These are phyloP conservation scores for Shinisaurus crocodilurus DNA, from an alignment of 2,113 vertebrate genomes.

Conservation along the genomic window DNA sequence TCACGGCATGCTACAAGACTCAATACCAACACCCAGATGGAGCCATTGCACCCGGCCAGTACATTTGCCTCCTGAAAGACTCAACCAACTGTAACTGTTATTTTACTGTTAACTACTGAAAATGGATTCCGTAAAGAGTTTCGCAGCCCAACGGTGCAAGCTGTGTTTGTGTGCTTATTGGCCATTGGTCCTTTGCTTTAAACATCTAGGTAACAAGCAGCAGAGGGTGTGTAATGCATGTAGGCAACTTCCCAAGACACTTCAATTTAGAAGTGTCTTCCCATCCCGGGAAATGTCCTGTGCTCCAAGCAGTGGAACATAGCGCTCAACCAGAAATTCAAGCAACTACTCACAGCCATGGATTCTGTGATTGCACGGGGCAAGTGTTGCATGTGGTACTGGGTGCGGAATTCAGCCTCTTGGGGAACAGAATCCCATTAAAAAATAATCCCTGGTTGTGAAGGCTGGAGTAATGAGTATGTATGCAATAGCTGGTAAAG, in stretches of 20 bases:
- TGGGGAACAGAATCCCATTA: not conserved
- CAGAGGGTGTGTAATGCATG: too few relatives aligned
- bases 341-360: not conserved
- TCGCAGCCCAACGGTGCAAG: not conserved
- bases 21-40: not conserved
- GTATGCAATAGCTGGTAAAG: not conserved
- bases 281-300: not conserved
- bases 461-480: not conserved
- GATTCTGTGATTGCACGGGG: not conserved
- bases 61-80: not conserved
- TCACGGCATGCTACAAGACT: not conserved
- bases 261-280: not conserved
- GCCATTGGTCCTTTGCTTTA: not conserved
- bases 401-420: not conserved
- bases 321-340: not conserved
- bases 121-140: not conserved
- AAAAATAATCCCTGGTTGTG: not conserved
- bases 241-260: not conserved
- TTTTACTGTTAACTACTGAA: not conserved
- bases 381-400: not conserved
- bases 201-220: not conserved
- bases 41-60: not conserved
- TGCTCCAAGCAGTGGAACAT: not conserved
- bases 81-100: not conserved
- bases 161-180: not conserved